phyloP scores from a whole-genome alignment of 2,888 invertebrate species.

The Eretmocerus hayati region DNA sequence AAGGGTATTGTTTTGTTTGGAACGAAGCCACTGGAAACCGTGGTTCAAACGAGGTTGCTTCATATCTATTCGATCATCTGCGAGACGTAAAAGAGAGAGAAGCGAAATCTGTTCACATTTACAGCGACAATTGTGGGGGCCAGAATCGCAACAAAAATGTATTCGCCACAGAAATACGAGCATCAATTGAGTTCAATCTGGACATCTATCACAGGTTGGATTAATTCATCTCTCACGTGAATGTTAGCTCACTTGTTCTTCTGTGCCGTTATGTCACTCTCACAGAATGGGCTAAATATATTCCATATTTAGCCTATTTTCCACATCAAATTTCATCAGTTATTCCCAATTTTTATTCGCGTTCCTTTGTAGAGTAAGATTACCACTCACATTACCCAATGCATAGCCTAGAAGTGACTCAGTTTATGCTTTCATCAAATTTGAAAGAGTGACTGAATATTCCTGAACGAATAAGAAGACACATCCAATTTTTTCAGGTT shows the following conservation, averaged over 20 bases:
- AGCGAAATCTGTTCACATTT: not conserved
- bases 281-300: no score
- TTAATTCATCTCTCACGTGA: not conserved
- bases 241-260: not conserved
- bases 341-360: no score
- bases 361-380: no score
- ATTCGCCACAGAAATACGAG: not conserved
- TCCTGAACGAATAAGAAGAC: no score
- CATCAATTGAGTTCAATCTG: not conserved
- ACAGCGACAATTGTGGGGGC: not conserved
- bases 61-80: not conserved
- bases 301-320: no score
- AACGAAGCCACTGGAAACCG: not conserved
- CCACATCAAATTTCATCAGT: no score
- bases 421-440: no score
- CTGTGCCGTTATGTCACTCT: no score
- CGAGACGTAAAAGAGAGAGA: not conserved
- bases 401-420: no score
- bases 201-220: not conserved
- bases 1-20: not conserved
- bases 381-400: no score
- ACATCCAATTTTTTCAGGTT: constrained; percentile 4
- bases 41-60: not conserved
- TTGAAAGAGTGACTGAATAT: no score
- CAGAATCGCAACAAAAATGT: not conserved